Conservation (phyloP, 2,888 invertebrate species). For the Polydrusus cervinus region DNA sequence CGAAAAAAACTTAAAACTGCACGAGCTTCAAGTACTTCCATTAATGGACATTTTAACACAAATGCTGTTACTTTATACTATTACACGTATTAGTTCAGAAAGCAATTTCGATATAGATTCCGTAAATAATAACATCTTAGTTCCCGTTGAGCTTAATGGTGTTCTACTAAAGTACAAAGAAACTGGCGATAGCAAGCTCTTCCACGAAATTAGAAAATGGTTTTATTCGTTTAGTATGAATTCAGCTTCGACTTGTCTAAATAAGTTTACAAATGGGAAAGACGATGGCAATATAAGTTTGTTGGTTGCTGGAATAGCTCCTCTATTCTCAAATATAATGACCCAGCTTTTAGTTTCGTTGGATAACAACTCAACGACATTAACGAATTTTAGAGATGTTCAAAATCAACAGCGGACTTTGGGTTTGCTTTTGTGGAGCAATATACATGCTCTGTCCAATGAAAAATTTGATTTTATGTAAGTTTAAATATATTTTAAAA, state of each 20-base stretch:
- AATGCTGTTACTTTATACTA: constrained; percentile 46
- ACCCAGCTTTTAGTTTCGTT: constrained; percentile 59
- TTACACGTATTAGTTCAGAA: constrained; percentile 17
- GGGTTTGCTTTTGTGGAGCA: constrained; percentile 77
- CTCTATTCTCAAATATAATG: constrained; percentile 58
- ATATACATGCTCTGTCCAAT: constrained; percentile 74
- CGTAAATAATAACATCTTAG: constrained; percentile 55
- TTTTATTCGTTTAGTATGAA: constrained; percentile 62
- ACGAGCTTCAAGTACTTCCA: constrained; percentile 62
- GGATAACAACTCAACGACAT: constrained; percentile 65
- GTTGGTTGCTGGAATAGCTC: constrained; percentile 56
- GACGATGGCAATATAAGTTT: constrained; percentile 42
- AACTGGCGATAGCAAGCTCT: constrained; percentile 59
- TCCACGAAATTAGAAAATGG: constrained; percentile 63
- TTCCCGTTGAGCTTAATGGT: constrained; percentile 62
- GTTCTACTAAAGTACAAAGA: constrained; percentile 59
- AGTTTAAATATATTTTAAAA: constrained; percentile 59
- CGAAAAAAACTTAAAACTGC: constrained; percentile 51
- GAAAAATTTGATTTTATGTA: constrained; percentile 71
- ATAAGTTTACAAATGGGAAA: constrained; percentile 53
- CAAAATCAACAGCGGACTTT: constrained; percentile 72
- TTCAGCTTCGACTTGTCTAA: constrained; percentile 59
- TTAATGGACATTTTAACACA: constrained; percentile 63
- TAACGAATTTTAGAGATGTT: constrained; percentile 73
- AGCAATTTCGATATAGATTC: constrained; percentile 27